A percentile compares a stretch with the other conserved stretches of the same genome.
phyloP scores from a whole-genome alignment of 2,888 invertebrate species.

The Junonia oenone region DNA sequence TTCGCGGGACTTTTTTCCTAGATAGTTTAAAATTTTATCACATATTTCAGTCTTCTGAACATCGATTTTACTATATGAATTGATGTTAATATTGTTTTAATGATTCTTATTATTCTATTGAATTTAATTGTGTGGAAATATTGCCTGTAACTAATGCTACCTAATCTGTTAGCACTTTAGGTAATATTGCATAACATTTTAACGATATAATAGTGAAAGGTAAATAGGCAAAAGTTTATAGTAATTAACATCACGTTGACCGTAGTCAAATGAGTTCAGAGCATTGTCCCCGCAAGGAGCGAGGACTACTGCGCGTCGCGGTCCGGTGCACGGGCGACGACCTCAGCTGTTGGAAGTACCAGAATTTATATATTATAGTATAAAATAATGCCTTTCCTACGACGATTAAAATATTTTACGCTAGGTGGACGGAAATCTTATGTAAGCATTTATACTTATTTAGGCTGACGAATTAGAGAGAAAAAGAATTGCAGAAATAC shows the following conservation, averaged over 20 bases:
- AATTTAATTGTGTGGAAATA: too few relatives aligned
- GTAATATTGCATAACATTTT: not conserved
- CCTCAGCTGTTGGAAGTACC: constrained; percentile 30
- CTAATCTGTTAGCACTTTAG: not conserved
- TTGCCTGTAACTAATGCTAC: not conserved
- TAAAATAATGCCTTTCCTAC: not conserved
- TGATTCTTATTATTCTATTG: too few relatives aligned
- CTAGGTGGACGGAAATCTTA: not conserved
- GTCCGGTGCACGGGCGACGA: constrained; percentile 55
- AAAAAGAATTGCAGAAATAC: too few relatives aligned
- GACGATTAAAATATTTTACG: not conserved
- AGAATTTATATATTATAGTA: constrained; percentile 1
- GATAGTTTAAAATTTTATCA: too few relatives aligned
- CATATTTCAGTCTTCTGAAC: too few relatives aligned
- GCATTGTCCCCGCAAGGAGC: constrained; percentile 53
- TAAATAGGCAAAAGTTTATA: not conserved
- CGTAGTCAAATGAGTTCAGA: constrained; percentile 31
- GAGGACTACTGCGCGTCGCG: constrained; percentile 57
- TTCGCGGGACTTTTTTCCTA: too few relatives aligned
- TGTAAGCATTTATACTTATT: not conserved
- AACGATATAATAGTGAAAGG: not conserved
- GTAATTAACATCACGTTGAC: constrained; percentile 11
- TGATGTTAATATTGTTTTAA: too few relatives aligned
- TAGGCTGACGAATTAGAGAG: too few relatives aligned
- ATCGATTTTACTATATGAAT: too few relatives aligned